These are phyloP conservation scores for Myzus persicae DNA, from an alignment of 1,140 invertebrate species.

Conservation along the genomic window DNA sequence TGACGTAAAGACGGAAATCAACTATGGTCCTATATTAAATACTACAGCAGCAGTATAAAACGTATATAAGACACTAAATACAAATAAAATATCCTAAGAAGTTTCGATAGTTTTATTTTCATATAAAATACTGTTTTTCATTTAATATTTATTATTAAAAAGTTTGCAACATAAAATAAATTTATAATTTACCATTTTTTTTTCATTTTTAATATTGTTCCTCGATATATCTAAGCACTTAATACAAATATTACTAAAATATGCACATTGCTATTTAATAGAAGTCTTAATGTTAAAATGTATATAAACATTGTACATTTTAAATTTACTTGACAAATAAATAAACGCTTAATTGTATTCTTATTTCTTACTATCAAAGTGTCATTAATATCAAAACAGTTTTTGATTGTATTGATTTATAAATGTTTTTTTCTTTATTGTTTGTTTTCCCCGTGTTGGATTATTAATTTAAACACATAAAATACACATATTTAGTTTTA, in stretches of 20 bases:
- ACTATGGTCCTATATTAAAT: neutral
- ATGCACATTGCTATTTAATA: neutral
- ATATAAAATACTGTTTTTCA: neutral
- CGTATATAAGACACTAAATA: neutral
- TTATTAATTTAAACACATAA: slow-evolving; percentile 3
- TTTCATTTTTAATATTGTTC: neutral
- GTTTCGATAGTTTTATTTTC: neutral
- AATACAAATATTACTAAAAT: neutral
- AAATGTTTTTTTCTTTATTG: neutral
- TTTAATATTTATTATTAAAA: neutral
- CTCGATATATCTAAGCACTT: neutral
- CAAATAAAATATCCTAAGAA: neutral
- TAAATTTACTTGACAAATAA: neutral
- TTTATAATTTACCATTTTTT: neutral
- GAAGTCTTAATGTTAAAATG: neutral
- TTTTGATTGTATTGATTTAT: neutral
- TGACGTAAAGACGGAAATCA: neutral
- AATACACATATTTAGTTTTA: slow-evolving; percentile 6
- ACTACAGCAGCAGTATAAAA: neutral
- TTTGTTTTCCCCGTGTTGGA: neutral
- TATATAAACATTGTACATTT: neutral
- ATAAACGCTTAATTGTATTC: neutral
- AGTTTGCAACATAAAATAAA: neutral
- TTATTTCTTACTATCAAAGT: neutral
- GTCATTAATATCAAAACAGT: neutral